Evolutionary conservation across 64 coral and sea anemone genomes (phyloP), one percentile per base, ranked within the genome.

Genomic region (Anthopleura sola): DNA sequence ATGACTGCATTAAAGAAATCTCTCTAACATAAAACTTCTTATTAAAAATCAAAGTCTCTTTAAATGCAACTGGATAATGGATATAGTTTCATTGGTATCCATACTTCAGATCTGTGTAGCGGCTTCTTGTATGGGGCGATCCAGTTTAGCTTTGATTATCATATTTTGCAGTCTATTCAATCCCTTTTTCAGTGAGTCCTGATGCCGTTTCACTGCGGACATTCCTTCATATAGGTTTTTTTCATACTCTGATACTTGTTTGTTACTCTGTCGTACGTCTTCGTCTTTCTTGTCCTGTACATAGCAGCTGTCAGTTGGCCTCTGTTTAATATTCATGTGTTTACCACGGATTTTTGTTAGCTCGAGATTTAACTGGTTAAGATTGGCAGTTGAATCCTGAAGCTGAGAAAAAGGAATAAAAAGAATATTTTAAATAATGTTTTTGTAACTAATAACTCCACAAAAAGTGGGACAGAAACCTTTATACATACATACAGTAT

Each of bases 161-260:
- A 99, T 83, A 60, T 91, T 99, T 79, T 92, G 88, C 49, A 95
- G 55, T 90, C 91, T 99, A 84, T 94, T 94, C 11, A 99, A 84
- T 34, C 93, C 97, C 86, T 99, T 99, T 83, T 99, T 99, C 81
- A 95, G 62, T 12, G 97, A 92, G 64, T 99, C 97, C 90, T 99
- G 97, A 60, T 99, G 88, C 83, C 90, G 85, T 86, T 99, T 99
- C 31, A 99, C 97, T 68, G 92, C 97, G 38, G 97, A 94, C 97
- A 99, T 99, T 78, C 97, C 97, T 86, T 95, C 97, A 69, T 99
- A 99, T 3, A 99, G 88, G 32, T 92, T 99, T 87, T 99, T 99
- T 84, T 99, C 97, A 36, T 91, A 80, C 53, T 99, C 90, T 36
- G 82, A 81, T 39, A 99, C 83, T 71, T 94, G 85, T 60, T 85